These are phyloP conservation scores for Pheosia tremula DNA, from an alignment of 2,888 invertebrate species.

Conservation along the genomic window DNA sequence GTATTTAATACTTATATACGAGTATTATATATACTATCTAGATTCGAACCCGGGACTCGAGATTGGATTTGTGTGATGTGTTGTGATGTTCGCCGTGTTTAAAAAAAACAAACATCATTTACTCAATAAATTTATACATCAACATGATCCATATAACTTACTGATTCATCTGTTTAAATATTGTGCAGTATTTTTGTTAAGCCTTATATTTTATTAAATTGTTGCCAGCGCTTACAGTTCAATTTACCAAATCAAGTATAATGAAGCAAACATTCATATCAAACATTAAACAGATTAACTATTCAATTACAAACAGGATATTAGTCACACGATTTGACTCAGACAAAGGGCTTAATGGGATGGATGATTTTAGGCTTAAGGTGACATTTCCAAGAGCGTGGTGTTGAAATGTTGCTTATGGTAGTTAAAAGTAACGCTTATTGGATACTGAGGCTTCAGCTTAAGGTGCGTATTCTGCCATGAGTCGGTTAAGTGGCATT, in stretches of 20 bases:
- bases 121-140: no score
- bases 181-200: no score
- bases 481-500: no score
- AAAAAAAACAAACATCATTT: no score
- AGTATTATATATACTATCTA: no score
- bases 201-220: background rate
- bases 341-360: background rate
- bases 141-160: no score
- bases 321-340: background rate
- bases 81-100: no score
- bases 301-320: background rate
- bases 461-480: background rate
- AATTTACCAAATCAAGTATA: background rate
- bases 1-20: no score
- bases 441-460: background rate
- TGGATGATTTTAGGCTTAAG: background rate
- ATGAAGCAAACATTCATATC: background rate
- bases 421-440: background rate
- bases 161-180: no score
- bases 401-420: background rate
- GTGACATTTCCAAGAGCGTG: background rate
- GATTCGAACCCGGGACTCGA: no score
- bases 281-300: constrained; percentile 2
- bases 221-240: background rate
- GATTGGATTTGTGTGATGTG: no score